These are phyloP conservation scores for Eupsilia transversa DNA, from an alignment of 2,888 invertebrate genomes.

Conservation along the genomic window DNA sequence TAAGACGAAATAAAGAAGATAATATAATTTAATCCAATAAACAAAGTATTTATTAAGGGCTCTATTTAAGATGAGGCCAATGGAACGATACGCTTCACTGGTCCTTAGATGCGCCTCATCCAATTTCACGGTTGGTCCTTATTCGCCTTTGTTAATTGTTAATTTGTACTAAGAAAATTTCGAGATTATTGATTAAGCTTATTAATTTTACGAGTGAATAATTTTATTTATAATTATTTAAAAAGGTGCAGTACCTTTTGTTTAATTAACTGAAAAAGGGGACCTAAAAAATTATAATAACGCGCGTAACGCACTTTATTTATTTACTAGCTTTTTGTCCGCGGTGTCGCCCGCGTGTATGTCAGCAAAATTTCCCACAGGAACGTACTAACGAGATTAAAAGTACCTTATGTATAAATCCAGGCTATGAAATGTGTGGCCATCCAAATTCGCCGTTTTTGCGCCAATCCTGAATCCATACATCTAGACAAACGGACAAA, in stretches of 20 bases:
- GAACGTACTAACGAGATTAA: no score
- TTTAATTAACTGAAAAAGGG: background rate
- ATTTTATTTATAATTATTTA: slow-evolving; percentile 4
- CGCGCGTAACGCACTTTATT: background rate
- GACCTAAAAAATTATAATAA: background rate
- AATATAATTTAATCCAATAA: slow-evolving; percentile 60
- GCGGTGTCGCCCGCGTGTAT: no score
- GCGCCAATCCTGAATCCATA: no score
- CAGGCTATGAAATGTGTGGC: no score
- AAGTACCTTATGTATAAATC: no score
- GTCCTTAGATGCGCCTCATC: slow-evolving; percentile 74
- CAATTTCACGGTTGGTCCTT: slow-evolving; percentile 78
- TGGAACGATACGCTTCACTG: slow-evolving; percentile 72
- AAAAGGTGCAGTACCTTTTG: background rate
- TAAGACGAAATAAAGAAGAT: slow-evolving; percentile 38
- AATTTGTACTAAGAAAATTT: slow-evolving; percentile 78
- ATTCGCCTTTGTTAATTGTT: slow-evolving; percentile 78
- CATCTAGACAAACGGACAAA: no score
- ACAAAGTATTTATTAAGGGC: slow-evolving; percentile 59
- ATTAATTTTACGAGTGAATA: slow-evolving; percentile 37
- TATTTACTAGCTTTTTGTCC: no score
- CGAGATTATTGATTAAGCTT: slow-evolving; percentile 63
- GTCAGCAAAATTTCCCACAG: no score
- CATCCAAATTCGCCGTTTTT: no score
- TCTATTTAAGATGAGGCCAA: slow-evolving; percentile 74